Conservation (phyloP, 2,888 invertebrate genomes). For the Leucophenga montana region DNA sequence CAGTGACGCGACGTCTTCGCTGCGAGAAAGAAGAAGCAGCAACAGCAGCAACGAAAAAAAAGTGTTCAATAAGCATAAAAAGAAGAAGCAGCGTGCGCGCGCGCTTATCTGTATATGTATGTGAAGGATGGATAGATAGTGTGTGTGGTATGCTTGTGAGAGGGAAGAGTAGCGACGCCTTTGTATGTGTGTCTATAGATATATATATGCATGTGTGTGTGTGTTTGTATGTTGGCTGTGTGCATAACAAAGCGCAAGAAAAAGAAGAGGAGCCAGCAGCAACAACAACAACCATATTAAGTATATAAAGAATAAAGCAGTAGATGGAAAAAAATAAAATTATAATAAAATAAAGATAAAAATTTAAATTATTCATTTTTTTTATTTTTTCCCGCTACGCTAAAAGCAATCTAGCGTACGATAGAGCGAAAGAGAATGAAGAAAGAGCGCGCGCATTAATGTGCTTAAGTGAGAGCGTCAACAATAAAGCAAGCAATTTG, state of each 20-base stretch:
- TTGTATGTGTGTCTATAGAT: no score
- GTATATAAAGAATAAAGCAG: neutral
- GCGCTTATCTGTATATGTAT: neutral
- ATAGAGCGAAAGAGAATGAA: neutral
- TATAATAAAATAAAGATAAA: neutral
- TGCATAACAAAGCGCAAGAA: no score
- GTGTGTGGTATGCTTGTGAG: no score
- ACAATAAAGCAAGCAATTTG: neutral
- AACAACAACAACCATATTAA: neutral
- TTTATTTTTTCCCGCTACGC: no score
- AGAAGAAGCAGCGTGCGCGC: conserved; percentile 5
- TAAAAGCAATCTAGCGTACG: neutral
- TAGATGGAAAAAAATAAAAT: neutral
- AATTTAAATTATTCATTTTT: neutral
- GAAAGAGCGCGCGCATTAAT: neutral
- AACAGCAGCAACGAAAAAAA: conserved; percentile 2
- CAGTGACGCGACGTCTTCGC: no score
- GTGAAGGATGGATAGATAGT: neutral
- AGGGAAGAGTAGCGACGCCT: no score
- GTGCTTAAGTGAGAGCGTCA: neutral
- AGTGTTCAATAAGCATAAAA: conserved; percentile 21
- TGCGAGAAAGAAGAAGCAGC: conserved; percentile 9
- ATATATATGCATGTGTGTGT: no score
- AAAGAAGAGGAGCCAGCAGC: neutral
- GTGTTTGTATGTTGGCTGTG: no score